Percentiles rank a stretch among this genome's conserved stretches.
These are phyloP conservation scores for Sinella curviseta DNA, from an alignment of 1,140 invertebrate species.

Conservation along the genomic window DNA sequence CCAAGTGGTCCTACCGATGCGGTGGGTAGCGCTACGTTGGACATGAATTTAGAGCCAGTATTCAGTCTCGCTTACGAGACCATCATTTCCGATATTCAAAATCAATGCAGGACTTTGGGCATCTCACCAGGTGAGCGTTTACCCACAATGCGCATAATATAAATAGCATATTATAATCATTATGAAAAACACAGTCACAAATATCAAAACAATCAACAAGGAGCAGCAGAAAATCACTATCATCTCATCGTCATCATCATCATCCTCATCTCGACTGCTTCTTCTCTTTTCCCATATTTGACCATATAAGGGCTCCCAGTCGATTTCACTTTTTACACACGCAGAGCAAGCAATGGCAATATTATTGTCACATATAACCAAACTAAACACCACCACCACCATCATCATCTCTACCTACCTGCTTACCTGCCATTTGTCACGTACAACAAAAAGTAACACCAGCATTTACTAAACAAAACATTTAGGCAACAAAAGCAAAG, in stretches of 20 bases:
- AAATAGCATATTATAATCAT: too few species aligned
- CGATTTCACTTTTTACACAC: slow-evolving; percentile 4
- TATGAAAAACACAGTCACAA: too few species aligned
- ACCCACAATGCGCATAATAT: too few species aligned
- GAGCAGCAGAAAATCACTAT: too few species aligned
- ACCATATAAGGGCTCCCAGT: not conserved
- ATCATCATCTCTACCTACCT: not conserved
- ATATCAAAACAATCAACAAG: too few species aligned
- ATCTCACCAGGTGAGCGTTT: slow-evolving; percentile 76
- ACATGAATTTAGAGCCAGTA: slow-evolving; percentile 76
- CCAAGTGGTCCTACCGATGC: slow-evolving; percentile 21
- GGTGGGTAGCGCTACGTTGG: slow-evolving; percentile 28
- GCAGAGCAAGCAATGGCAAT: not conserved
- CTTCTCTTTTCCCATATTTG: not conserved
- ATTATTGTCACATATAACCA: too few species aligned
- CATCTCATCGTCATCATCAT: too few species aligned
- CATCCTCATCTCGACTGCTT: too few species aligned
- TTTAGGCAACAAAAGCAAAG: too few species aligned
- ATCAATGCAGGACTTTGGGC: slow-evolving; percentile 76
- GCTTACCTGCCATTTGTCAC: not conserved
- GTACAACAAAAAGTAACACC: not conserved
- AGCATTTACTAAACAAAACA: too few species aligned
- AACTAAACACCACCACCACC: not conserved
- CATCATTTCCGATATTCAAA: slow-evolving; percentile 78
- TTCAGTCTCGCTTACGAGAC: slow-evolving; percentile 81